Base-by-base conservation (phyloP, 2,888 invertebrate genomes). In the Petrolisthes manimaculis region DNA sequence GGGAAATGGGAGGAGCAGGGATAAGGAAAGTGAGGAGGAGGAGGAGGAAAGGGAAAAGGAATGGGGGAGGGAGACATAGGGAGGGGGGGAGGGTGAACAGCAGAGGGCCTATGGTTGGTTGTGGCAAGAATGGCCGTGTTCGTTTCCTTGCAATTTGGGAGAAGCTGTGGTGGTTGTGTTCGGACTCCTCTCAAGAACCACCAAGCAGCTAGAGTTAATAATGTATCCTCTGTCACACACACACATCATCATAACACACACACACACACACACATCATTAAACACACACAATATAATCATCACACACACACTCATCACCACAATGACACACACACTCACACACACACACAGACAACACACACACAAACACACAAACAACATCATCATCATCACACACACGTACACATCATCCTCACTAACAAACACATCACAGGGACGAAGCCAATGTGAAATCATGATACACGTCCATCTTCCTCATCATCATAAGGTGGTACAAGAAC, bases 51-150 rank as follows among this genome's bases (percentile, higher is more conserved):
- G 69, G 82, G 78, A 53, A 21, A n/a, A 53, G 79, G n/a, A 55
- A 71, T 71, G 8, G 14, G 82, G 74, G 83, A n/a, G 55, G 69
- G 54, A 55, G 83, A 24, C 67, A 54, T 12, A 24, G 71, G 53
- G 67, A 67, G 37, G 21, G 51, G 69, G 69, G 74, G 83, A 74
- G 83, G 69, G 82, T 67, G 21, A 21, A 56, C 21, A 9, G 79
- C n/a, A n/a, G 55, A 12, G 79, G 79, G 79, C 55, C 21, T 18
- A 55, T 55, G 79, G 55, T 21, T 74, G 21, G 74, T 55, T 80
- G 56, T 81, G 81, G 81, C 81, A 67, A n/a, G 82, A 67, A 67
- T 67, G 67, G 82, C 82, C 51, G 82, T 53, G 82, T 82, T 69
- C 82, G 82, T 51, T 37, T 82, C 82, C n/a, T 21, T 82, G 82